These are phyloP conservation scores for Cyclophora albipunctata DNA, from an alignment of 2,888 invertebrate genomes.

Conservation along the genomic window DNA sequence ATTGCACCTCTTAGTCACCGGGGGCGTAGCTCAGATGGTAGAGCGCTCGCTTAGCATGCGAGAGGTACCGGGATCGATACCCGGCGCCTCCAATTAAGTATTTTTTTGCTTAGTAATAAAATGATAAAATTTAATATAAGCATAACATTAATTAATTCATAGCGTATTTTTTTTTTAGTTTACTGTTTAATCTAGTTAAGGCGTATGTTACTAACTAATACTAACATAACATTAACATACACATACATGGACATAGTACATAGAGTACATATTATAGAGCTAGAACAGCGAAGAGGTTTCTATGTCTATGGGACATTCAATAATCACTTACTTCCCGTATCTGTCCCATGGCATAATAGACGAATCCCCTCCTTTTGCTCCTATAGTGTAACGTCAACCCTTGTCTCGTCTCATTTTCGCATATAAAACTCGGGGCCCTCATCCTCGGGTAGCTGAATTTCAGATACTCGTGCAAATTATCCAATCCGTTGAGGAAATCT, in stretches of 20 bases:
- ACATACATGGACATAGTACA: no score
- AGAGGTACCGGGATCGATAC: slow-evolving; percentile 76
- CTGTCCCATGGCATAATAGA: slow-evolving; percentile 98
- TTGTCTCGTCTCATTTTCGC: slow-evolving; percentile 94
- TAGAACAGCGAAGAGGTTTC: no score
- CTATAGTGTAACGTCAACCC: slow-evolving; percentile 95
- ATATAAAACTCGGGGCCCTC: slow-evolving; percentile 96
- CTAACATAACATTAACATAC: no score
- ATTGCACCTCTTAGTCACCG: slow-evolving; percentile 7
- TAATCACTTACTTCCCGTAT: slow-evolving; percentile 82
- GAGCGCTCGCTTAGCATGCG: slow-evolving; percentile 70
- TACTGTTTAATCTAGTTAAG: no score
- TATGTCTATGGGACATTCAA: no score
- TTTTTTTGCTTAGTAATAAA: not conserved
- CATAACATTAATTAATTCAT: not conserved
- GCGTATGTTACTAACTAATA: no score
- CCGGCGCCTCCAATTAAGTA: slow-evolving; percentile 62
- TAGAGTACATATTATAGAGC: no score
- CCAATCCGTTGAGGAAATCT: slow-evolving; percentile 95
- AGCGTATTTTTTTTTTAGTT: no score
- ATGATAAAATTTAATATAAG: no score
- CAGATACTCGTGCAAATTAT: slow-evolving; percentile 97
- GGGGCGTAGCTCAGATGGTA: slow-evolving; percentile 67
- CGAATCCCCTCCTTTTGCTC: slow-evolving; percentile 93
- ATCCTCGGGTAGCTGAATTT: slow-evolving; percentile 94